Conservation (phyloP, 92 coral and sea anemone genomes). For the Heliopora coerulea region DNA sequence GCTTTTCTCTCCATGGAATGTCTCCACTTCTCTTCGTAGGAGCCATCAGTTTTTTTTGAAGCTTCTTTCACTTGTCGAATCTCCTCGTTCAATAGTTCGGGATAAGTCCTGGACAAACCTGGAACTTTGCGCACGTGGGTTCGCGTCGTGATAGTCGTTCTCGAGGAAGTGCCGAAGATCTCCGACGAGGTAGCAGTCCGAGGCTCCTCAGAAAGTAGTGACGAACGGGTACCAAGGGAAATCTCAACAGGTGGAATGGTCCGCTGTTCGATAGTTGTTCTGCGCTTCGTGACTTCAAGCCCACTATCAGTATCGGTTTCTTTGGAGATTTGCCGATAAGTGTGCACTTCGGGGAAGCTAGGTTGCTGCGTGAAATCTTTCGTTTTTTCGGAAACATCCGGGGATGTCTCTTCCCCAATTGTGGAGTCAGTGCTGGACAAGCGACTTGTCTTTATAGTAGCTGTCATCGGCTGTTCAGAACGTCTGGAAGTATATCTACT, state of each 20-base stretch:
- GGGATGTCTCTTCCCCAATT: neutral
- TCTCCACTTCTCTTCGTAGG: constrained; percentile 29
- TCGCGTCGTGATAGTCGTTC: constrained; percentile 17
- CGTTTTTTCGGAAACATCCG: neutral
- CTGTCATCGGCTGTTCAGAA: constrained; percentile 3
- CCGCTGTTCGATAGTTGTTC: constrained; percentile 2
- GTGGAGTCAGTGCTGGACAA: constrained; percentile 10
- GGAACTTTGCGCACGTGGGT: constrained; percentile 30
- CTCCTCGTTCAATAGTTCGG: constrained; percentile 38
- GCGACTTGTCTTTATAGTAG: neutral
- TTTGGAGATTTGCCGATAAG: constrained; percentile 6
- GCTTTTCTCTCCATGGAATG: constrained; percentile 31
- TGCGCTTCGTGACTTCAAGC: constrained; percentile 1
- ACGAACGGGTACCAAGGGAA: neutral
- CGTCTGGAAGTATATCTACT: too few species aligned
- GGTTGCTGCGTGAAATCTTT: constrained; percentile 26
- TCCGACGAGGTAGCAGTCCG: constrained; percentile 1
- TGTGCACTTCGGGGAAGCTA: neutral
- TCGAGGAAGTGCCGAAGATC: constrained; percentile 8
- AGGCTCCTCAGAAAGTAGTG: neutral
- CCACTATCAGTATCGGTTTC: constrained; percentile 25
- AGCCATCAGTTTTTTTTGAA: constrained; percentile 14
- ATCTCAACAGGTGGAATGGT: neutral
- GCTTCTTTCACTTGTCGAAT: constrained; percentile 33
- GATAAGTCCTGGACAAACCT: constrained; percentile 28